phyloP scores from a whole-genome alignment of 2,797 vertebrate genomes.

The Poecilia gillii region DNA sequence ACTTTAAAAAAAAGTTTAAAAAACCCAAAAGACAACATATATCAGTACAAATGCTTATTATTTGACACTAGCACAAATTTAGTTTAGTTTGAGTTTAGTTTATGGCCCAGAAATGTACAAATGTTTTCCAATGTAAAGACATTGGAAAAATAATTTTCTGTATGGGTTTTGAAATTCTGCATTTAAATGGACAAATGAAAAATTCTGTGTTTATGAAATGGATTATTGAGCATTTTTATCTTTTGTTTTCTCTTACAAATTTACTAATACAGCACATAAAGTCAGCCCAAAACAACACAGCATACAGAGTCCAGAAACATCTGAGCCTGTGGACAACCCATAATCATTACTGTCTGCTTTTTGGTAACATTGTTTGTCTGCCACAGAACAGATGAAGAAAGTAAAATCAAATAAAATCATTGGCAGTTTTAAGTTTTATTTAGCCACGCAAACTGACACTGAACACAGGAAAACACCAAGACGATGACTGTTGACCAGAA shows the following conservation, averaged over 20 bases:
- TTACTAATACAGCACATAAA: not conserved
- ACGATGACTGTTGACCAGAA: not conserved
- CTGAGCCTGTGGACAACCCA: not conserved
- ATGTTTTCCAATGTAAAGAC: not conserved
- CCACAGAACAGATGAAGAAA: not conserved
- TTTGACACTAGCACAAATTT: not conserved
- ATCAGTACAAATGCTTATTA: not conserved
- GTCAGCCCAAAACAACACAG: not conserved
- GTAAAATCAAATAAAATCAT: not conserved
- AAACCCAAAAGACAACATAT: not conserved
- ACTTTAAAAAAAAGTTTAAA: too few species aligned
- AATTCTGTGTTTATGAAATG: not conserved
- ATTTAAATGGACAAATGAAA: not conserved
- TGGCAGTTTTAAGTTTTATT: not conserved
- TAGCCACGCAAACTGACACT: not conserved
- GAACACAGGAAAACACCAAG: not conserved
- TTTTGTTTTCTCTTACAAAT: not conserved
- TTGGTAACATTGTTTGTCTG: not conserved
- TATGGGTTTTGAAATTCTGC: not conserved
- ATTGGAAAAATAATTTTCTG: not conserved
- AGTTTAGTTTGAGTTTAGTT: too few species aligned
- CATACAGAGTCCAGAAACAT: not conserved
- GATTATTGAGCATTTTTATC: not conserved
- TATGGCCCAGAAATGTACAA: too few species aligned
- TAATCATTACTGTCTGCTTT: not conserved